Percentiles rank a stretch among this genome's conserved stretches.
These are phyloP conservation scores for Orthonychiurus folsomi DNA, from an alignment of 2,888 invertebrate genomes.

Conservation along the genomic window DNA sequence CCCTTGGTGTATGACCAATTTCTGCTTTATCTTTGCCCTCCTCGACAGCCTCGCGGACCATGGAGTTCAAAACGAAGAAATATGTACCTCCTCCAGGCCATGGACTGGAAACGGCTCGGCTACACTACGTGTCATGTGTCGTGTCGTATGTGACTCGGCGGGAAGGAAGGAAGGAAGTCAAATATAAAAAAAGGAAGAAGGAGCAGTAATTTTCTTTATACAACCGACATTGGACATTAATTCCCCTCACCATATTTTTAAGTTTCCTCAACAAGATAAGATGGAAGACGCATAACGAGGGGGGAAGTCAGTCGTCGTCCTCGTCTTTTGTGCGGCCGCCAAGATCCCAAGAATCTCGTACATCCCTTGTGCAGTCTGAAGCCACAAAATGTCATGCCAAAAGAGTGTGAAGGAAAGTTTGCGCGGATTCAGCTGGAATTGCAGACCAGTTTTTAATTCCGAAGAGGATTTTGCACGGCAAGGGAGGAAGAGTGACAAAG, in stretches of 20 bases:
- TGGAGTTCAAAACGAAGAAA: background rate
- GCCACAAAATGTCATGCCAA: background rate
- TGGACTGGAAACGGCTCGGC: background rate
- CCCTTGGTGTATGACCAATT: background rate
- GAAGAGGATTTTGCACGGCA: background rate
- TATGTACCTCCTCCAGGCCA: background rate
- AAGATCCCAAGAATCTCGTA: background rate
- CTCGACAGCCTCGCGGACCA: background rate
- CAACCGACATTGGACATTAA: background rate
- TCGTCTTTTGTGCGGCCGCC: background rate
- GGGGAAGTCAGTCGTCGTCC: background rate
- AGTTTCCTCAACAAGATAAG: background rate
- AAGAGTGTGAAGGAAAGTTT: conserved; percentile 1
- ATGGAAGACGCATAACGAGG: background rate
- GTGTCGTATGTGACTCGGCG: background rate
- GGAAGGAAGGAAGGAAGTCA: background rate
- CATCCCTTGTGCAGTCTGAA: background rate
- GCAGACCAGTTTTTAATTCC: background rate
- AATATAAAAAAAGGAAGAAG: background rate
- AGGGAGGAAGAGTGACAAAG: background rate
- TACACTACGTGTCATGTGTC: background rate
- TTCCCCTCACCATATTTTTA: background rate
- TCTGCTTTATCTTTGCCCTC: background rate
- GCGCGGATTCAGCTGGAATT: background rate
- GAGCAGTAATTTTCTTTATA: background rate